Evolutionary conservation across 2,113 vertebrate species (phyloP).

Genomic region (Melospiza melodia): DNA sequence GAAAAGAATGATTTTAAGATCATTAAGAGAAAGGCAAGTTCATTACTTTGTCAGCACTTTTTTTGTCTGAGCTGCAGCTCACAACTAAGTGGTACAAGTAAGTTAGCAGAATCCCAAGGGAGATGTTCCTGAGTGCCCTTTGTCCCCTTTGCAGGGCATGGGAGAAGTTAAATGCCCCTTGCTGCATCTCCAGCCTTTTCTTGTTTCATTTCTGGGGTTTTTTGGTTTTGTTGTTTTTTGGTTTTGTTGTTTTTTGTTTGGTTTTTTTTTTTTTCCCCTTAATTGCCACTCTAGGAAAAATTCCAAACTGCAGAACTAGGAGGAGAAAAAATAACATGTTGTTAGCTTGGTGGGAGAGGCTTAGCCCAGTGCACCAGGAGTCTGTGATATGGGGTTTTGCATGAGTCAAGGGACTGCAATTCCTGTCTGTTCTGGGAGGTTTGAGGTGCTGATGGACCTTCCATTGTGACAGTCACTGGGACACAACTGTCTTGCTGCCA

Average conservation of each 20-base stretch:
- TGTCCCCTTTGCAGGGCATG: neutral
- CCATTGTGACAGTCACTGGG: neutral
- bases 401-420: neutral
- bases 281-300: neutral
- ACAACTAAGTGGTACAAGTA: neutral
- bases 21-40: neutral
- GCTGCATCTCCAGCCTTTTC: neutral
- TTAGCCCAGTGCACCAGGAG: neutral
- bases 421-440: neutral
- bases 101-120: neutral
- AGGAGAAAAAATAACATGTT: neutral
- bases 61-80: neutral
- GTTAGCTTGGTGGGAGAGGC: slow-evolving; percentile 4
- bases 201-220: neutral
- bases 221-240: neutral
- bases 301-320: slow-evolving; percentile 13
- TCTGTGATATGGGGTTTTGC: neutral
- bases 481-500: neutral
- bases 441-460: neutral
- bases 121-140: neutral
- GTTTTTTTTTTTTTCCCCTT: neutral
- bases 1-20: neutral
- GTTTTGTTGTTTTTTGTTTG: too few relatives aligned
- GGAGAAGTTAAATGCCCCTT: neutral
- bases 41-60: neutral